A percentile compares a stretch with the other conserved stretches of the same genome.
phyloP scores from a whole-genome alignment of 2,113 vertebrate species.

The Colossoma macropomum region DNA sequence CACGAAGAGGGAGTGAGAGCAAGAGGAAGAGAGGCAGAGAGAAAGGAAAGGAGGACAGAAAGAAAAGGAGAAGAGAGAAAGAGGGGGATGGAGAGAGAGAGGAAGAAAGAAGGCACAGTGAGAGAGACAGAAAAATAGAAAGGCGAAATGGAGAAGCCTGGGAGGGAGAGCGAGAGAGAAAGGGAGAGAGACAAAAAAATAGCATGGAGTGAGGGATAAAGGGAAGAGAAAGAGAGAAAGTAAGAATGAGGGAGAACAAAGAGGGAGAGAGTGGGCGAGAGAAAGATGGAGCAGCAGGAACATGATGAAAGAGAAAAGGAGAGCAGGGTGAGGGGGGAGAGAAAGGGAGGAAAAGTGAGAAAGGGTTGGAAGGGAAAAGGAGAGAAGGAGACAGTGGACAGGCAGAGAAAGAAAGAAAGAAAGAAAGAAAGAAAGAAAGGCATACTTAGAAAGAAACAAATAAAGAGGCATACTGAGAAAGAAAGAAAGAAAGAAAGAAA shows the following conservation, averaged over 20 bases:
- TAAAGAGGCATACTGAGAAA: too few relatives aligned
- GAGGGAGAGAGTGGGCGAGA: background rate
- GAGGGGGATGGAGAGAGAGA: constrained; percentile 8
- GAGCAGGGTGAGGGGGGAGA: background rate
- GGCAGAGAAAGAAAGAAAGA: too few relatives aligned
- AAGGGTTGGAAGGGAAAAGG: too few relatives aligned
- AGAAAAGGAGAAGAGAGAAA: background rate
- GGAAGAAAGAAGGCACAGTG: background rate
- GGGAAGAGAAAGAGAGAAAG: too few relatives aligned
- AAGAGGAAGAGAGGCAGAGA: constrained; percentile 6
- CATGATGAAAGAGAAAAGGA: too few relatives aligned
- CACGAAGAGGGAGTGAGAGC: background rate
- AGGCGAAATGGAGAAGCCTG: background rate
- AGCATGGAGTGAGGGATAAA: too few relatives aligned
- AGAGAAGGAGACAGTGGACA: background rate
- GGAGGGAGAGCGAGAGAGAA: background rate
- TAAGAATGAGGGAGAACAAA: too few relatives aligned
- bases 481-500: too few relatives aligned
- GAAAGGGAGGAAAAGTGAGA: background rate
- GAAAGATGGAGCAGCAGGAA: background rate
- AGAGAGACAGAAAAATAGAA: background rate
- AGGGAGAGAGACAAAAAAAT: background rate
- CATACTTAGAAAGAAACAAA: too few relatives aligned
- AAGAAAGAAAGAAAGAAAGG: too few relatives aligned
- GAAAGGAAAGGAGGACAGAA: background rate